These are phyloP conservation scores for Prunella fulvescens DNA, from an alignment of 2,113 vertebrate genomes.

Conservation along the genomic window DNA sequence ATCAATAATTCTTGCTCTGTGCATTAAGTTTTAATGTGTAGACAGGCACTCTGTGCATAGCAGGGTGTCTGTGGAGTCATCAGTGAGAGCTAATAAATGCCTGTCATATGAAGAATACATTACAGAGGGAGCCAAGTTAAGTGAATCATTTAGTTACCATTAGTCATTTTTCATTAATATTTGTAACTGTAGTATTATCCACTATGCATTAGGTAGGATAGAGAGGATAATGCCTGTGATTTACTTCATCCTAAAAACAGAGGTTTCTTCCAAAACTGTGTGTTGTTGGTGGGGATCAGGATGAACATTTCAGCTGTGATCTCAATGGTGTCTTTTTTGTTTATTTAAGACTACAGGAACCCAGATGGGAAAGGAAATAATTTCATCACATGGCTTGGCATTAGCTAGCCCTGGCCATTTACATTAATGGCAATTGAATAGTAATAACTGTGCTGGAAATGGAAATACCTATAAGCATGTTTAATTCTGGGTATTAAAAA, in stretches of 20 bases:
- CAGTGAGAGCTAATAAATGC: conserved; percentile 49
- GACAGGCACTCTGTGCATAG: conserved; percentile 34
- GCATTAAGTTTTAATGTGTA: conserved; percentile 57
- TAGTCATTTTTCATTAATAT: conserved; percentile 59
- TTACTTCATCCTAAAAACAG: background rate
- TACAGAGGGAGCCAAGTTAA: conserved; percentile 26
- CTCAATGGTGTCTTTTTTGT: background rate
- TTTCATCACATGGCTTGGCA: conserved; percentile 7
- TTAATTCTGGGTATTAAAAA: conserved; percentile 42
- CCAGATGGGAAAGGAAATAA: conserved; percentile 16
- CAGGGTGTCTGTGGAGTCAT: conserved; percentile 40
- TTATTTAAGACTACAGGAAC: background rate
- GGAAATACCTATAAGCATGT: background rate
- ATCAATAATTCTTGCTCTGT: conserved; percentile 43
- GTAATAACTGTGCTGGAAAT: conserved; percentile 9
- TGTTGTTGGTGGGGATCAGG: background rate
- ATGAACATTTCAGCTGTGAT: background rate
- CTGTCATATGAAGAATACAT: conserved; percentile 36
- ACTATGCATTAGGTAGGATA: background rate
- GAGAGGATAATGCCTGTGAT: background rate
- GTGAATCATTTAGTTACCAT: conserved; percentile 45
- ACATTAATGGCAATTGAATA: background rate
- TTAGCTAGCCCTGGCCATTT: background rate
- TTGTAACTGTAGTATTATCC: conserved; percentile 27
- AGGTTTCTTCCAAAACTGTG: background rate